Evolutionary conservation across 2,797 vertebrate species (phyloP).

Genomic region (Halcyon chelicuti): DNA sequence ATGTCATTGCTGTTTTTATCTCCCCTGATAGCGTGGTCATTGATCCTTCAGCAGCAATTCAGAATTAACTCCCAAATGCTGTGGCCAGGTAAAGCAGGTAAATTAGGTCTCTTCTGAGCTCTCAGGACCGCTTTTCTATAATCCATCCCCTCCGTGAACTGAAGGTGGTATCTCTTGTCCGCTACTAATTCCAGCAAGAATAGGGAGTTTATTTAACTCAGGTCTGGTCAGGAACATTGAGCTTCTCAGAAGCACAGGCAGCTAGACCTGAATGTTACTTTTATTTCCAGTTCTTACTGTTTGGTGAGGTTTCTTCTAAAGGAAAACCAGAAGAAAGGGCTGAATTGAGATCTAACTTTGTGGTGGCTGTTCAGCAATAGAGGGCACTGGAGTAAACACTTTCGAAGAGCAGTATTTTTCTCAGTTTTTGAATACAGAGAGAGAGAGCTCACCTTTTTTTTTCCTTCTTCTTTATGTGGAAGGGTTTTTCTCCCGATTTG

Average conservation of each 20-base stretch:
- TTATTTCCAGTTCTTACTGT: background rate
- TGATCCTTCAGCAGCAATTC: background rate
- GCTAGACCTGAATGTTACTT: background rate
- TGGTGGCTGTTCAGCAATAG: constrained; percentile 29
- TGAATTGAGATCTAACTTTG: background rate
- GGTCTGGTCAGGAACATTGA: background rate
- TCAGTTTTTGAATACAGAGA: background rate
- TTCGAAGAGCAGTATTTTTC: background rate
- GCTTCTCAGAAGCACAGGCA: fast-evolving
- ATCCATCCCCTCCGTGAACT: background rate
- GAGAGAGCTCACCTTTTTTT: background rate
- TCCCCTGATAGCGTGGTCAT: background rate
- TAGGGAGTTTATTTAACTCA: background rate
- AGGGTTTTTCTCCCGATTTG: background rate
- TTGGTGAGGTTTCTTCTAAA: background rate
- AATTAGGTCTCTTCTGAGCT: background rate
- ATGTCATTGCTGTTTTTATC: background rate
- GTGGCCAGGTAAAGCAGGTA: background rate
- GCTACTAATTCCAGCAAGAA: background rate
- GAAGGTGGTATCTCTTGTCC: background rate
- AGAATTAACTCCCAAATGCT: background rate
- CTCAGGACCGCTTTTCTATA: background rate
- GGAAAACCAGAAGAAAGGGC: background rate
- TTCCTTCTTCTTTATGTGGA: too few relatives aligned
- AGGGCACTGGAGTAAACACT: constrained; percentile 41